A percentile compares a stretch with the other conserved stretches of the same genome.
phyloP scores from a whole-genome alignment of 2,797 vertebrate genomes.

The Myotis findleyi region DNA sequence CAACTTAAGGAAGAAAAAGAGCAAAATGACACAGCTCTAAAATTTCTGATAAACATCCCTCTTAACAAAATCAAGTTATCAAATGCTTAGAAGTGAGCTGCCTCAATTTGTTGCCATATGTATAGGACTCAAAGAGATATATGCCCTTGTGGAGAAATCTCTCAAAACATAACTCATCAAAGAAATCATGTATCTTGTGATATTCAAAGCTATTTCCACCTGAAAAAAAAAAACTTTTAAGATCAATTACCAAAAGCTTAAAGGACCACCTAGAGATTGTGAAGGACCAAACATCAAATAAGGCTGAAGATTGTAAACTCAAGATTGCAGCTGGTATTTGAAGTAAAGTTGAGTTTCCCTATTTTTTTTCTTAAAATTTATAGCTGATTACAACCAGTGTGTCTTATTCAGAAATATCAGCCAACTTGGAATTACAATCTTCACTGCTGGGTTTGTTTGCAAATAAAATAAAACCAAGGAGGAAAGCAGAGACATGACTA shows the following conservation, averaged over 20 bases:
- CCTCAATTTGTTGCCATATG: background rate
- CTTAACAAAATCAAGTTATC: background rate
- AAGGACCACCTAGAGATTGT: background rate
- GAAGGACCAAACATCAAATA: background rate
- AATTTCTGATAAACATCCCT: background rate
- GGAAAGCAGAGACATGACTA: constrained; percentile 69
- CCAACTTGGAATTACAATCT: constrained; percentile 64
- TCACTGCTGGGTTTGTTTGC: constrained; percentile 49
- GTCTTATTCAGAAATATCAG: constrained; percentile 10
- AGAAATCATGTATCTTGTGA: background rate
- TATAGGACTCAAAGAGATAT: background rate
- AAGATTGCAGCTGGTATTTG: background rate
- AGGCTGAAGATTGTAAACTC: background rate
- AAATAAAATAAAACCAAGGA: constrained; percentile 72
- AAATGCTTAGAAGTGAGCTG: background rate
- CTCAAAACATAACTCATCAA: background rate
- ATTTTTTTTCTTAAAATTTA: background rate
- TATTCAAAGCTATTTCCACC: background rate
- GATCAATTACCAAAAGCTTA: background rate
- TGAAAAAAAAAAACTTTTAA: background rate
- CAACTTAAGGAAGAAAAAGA: background rate
- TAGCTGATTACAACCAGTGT: background rate
- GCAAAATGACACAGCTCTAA: background rate
- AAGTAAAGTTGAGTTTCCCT: background rate
- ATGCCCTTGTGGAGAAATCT: background rate